phyloP scores from a whole-genome alignment of 2,888 invertebrate genomes.

The Leptopilina myrica region DNA sequence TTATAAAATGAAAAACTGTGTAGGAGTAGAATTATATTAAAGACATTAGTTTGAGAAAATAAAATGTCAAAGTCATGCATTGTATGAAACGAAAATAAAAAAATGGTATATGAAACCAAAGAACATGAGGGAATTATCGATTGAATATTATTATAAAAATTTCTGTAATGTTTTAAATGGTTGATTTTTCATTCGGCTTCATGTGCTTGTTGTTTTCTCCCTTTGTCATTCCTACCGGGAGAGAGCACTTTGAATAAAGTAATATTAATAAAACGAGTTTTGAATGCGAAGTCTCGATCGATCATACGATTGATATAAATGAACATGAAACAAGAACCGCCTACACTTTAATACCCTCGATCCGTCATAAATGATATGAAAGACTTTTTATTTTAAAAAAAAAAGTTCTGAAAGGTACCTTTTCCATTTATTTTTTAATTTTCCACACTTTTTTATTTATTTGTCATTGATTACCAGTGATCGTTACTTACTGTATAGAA shows the following conservation, averaged over 20 bases:
- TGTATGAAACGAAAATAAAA: no score
- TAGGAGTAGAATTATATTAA: no score
- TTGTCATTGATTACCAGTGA: background rate
- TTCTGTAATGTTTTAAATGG: background rate
- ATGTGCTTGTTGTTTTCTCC: conserved; percentile 3
- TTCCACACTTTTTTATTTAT: background rate
- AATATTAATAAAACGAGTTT: conserved; percentile 28
- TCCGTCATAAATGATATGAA: conserved; percentile 15
- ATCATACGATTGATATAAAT: conserved; percentile 4
- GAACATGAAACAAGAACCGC: conserved; percentile 26
- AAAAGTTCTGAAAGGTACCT: background rate
- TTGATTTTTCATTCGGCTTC: conserved; percentile 17
- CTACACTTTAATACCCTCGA: conserved; percentile 18
- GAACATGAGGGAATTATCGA: no score
- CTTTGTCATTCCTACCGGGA: background rate
- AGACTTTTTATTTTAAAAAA: conserved; percentile 5
- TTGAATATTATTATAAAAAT: no score
- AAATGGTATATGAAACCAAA: no score
- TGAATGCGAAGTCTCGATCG: conserved; percentile 12
- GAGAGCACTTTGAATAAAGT: conserved; percentile 14
- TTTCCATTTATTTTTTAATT: background rate
- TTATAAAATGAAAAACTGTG: no score
- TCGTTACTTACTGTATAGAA: background rate
- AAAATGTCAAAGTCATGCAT: no score
- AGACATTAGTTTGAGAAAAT: no score